These are phyloP conservation scores for Sylvia atricapilla DNA, from an alignment of 2,113 vertebrate species.

Conservation along the genomic window DNA sequence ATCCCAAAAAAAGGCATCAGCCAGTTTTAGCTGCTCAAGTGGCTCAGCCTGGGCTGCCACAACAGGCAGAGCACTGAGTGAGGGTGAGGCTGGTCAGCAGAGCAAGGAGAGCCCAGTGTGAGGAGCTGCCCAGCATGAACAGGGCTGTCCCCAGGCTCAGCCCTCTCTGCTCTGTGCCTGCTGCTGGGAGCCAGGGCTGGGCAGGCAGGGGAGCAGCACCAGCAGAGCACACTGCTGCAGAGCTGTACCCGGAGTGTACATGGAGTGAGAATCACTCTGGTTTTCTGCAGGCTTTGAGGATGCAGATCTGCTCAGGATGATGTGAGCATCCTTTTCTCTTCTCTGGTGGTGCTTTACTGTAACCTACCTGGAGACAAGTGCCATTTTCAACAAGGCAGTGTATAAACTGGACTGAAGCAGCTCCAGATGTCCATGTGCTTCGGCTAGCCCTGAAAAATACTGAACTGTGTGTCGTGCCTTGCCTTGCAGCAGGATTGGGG, in stretches of 20 bases:
- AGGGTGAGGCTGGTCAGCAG: neutral
- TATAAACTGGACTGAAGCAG: neutral
- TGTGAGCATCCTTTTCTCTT: neutral
- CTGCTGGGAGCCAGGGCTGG: neutral
- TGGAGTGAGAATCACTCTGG: fast-evolving
- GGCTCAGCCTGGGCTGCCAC: neutral
- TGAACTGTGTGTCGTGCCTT: neutral
- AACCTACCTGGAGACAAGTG: neutral
- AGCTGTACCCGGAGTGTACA: fast-evolving
- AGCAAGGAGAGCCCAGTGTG: fast-evolving
- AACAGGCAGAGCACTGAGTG: neutral
- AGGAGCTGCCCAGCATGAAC: fast-evolving
- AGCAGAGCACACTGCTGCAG: neutral
- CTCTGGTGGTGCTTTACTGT: neutral
- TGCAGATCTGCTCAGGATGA: neutral
- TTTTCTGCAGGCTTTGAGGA: neutral
- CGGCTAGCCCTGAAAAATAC: neutral
- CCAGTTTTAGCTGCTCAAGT: neutral
- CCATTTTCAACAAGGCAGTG: neutral
- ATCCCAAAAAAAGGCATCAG: neutral
- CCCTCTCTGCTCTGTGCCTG: fast-evolving
- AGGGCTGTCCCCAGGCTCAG: neutral
- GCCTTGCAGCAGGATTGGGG: neutral
- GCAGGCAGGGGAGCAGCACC: neutral
- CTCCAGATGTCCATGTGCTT: neutral